Percentiles rank a stretch among this genome's conserved stretches.
phyloP scores from a whole-genome alignment of 2,888 invertebrate genomes.

The Magallana nippona region DNA sequence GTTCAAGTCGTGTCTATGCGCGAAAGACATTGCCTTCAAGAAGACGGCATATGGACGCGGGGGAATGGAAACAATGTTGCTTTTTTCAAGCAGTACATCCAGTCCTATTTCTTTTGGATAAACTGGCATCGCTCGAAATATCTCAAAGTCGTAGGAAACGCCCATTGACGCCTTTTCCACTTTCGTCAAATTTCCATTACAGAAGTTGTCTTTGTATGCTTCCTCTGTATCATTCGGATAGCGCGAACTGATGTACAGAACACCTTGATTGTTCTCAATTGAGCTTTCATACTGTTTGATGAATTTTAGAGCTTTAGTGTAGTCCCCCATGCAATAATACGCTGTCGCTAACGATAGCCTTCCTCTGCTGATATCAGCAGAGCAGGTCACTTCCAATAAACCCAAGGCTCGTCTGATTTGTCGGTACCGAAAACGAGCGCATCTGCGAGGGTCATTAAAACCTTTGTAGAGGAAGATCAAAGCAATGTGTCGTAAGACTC shows the following conservation, averaged over 20 bases:
- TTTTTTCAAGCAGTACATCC: background rate
- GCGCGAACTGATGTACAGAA: background rate
- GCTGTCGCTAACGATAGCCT: background rate
- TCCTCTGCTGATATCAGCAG: conserved; percentile 29
- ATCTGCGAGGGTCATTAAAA: background rate
- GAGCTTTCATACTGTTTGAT: background rate
- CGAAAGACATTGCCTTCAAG: conserved; percentile 2
- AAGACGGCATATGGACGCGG: background rate
- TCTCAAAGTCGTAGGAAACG: conserved; percentile 27
- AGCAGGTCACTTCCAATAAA: background rate
- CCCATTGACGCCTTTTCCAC: conserved; percentile 8
- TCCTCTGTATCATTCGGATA: background rate
- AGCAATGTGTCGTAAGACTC: background rate
- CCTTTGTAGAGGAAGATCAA: background rate
- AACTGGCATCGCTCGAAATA: background rate
- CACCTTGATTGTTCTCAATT: background rate
- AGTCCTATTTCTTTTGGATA: background rate
- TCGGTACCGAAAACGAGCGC: background rate
- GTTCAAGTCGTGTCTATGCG: background rate
- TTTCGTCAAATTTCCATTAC: conserved; percentile 7
- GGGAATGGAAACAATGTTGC: background rate
- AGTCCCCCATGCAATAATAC: background rate
- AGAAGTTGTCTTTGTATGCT: background rate
- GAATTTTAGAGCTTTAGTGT: background rate
- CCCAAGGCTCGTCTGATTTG: background rate